Evolutionary conservation across 2,888 invertebrate species (phyloP).

Genomic region (Psylliodes chrysocephalus): DNA sequence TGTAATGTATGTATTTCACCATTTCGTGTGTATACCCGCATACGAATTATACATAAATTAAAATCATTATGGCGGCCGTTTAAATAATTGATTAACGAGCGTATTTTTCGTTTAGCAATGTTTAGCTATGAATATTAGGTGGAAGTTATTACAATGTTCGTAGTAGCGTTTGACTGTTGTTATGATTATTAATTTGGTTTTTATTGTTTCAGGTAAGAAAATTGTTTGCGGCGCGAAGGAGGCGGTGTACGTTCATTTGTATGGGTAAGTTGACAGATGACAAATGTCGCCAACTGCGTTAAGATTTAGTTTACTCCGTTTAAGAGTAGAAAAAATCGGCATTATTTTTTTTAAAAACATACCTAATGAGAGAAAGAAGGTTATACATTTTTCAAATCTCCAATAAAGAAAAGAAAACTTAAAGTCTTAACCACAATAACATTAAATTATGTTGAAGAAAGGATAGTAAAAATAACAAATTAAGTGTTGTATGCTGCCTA

Average conservation of each 20-base stretch:
- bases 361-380: no score
- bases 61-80: conserved; percentile 25
- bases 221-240: not conserved
- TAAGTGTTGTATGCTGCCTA: no score
- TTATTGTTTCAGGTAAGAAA: conserved; percentile 27
- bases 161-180: not conserved
- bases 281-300: no score
- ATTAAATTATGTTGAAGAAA: no score
- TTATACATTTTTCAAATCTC: no score
- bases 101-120: conserved; percentile 15
- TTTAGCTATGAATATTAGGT: conserved; percentile 4
- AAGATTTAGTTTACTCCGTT: no score
- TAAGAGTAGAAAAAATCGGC: no score
- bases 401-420: no score
- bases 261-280: not conserved
- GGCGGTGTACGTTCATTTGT: not conserved
- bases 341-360: no score
- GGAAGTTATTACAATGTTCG: not conserved
- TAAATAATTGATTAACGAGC: conserved; percentile 29
- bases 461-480: no score
- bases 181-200: conserved; percentile 3
- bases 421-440: no score
- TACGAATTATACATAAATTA: conserved; percentile 19
- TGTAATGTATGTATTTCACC: conserved; percentile 21
- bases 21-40: conserved; percentile 22